Evolutionary conservation across 2,113 vertebrate genomes (phyloP), one percentile per base, ranked within the genome.

Genomic region (Arvicanthis niloticus): DNA sequence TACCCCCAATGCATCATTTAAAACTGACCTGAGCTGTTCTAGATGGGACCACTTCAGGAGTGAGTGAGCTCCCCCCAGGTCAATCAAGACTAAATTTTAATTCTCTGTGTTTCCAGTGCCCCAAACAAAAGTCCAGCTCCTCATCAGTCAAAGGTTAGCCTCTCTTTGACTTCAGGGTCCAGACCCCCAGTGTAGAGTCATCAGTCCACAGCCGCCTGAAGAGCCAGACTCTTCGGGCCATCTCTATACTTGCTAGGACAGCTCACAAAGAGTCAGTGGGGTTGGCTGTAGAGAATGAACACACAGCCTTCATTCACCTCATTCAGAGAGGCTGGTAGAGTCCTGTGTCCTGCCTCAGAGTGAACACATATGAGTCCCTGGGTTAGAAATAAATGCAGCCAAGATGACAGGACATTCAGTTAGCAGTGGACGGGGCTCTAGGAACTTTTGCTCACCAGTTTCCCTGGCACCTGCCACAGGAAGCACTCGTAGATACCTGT

Each of bases 61-160:
- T 40, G 26, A 40, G 3, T 40, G 42, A 87, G 68, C 19, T 31
- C 24, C 88, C 88, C 31, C 0, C 0, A 60, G 48, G 9, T 40
- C 21, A 5, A 19, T 19, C 0, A 0, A 72, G 58, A 15, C 77
- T 45, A 0, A 7, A 31, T n/a, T n/a, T 76, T 1, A 31, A 31
- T 62, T 56, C 67, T 31, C 26, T 67, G 37, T 2, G 1, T 51
- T 34, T 34, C 67, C 42, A 16, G 56, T 24, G 12, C n/a, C 72
- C 77, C 85, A 60, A 87, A 68, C 70, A 68, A 70, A 48, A 37
- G 42, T 65, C 53, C 40, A 1, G 29, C 77, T 13, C 3, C 5
- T 42, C 13, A 7, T 60, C 26, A 10, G 67, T 45, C 45, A 21
- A n/a, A 77, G 7, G 48, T 75, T 70, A 65, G 60, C 82, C 42